These are phyloP conservation scores for Protobothrops mucrosquamatus DNA, from an alignment of 2,113 vertebrate species.

Conservation along the genomic window DNA sequence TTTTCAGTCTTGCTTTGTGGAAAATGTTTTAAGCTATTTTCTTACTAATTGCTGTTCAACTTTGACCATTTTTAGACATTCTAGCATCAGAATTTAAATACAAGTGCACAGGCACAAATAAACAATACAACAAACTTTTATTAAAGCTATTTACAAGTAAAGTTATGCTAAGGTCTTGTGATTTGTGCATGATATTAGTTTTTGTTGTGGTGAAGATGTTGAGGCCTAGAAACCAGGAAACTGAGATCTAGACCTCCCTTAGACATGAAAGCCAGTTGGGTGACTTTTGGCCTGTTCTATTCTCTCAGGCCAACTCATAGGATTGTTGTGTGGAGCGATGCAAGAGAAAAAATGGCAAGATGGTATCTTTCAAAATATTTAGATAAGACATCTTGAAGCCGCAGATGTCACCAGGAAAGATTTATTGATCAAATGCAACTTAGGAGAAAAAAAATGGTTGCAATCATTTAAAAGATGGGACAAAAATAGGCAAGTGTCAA, in stretches of 20 bases:
- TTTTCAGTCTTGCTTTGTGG: not conserved
- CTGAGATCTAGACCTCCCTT: not conserved
- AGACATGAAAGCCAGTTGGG: not conserved
- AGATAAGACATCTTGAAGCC: not conserved
- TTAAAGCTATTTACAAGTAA: not conserved
- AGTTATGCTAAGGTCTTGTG: not conserved
- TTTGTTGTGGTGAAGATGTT: not conserved
- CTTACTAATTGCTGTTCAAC: not conserved
- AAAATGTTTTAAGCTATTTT: not conserved
- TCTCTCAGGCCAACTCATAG: not conserved
- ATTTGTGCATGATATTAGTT: not conserved
- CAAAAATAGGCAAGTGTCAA: not conserved
- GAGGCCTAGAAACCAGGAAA: not conserved
- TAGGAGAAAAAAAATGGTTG: not conserved
- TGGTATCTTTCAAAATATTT: too few species aligned
- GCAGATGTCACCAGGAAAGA: not conserved
- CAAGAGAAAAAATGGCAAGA: not conserved
- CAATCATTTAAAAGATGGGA: not conserved
- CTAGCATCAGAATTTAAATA: not conserved
- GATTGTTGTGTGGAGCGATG: not conserved
- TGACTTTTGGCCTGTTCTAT: not conserved
- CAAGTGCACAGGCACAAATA: not conserved
- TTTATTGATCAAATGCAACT: not conserved
- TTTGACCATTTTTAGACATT: not conserved
- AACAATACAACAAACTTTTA: not conserved